Conservation (phyloP, 2,113 vertebrate species). For the Bos javanicus region DNA sequence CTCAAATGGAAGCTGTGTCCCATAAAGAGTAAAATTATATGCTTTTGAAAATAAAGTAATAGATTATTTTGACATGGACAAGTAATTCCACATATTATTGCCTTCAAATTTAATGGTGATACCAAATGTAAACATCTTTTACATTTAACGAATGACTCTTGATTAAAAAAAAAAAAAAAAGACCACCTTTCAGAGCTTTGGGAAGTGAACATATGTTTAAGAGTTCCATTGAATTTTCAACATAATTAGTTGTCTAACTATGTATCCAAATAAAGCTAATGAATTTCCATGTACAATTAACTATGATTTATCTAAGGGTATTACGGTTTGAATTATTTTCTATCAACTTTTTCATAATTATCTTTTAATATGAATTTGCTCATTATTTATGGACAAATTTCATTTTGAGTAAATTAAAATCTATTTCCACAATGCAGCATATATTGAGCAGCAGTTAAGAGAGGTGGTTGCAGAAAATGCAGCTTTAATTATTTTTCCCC, state of each 20-base stretch:
- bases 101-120: conserved; percentile 14
- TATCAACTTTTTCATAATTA: conserved; percentile 14
- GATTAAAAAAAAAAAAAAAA: not conserved
- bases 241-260: conserved; percentile 47
- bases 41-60: conserved; percentile 17
- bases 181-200: not conserved
- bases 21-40: not conserved
- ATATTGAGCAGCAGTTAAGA: conserved; percentile 5
- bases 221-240: conserved; percentile 18
- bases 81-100: not conserved
- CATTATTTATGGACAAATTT: conserved; percentile 44
- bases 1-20: not conserved
- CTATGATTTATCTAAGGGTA: conserved; percentile 48
- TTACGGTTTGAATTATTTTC: conserved; percentile 21
- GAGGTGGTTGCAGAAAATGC: not conserved
- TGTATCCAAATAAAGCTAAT: conserved; percentile 42
- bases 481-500: not conserved
- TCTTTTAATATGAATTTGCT: conserved; percentile 38
- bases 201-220: conserved; percentile 6
- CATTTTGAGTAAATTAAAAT: conserved; percentile 35
- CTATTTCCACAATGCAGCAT: not conserved
- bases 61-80: not conserved
- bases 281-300: conserved; percentile 30
- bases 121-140: conserved; percentile 25
- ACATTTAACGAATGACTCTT: not conserved